Base-by-base conservation (phyloP, 92 coral and sea anemone species). In the Zoanthus sociatus region DNA sequence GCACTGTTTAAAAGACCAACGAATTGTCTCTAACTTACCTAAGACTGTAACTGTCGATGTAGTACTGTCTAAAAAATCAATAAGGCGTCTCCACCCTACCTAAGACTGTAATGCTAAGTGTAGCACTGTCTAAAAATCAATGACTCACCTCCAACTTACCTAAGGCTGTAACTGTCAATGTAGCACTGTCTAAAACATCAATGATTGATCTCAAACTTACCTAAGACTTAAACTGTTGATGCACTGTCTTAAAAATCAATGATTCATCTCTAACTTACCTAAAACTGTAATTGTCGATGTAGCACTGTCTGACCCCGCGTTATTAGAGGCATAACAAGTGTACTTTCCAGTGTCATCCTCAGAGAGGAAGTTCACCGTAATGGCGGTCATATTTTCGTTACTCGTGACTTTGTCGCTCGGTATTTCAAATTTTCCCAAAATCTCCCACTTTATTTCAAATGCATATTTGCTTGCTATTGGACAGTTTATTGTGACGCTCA, bases 401-500 rank as follows among this genome's bases (percentile, higher is more conserved):
- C 75, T 30, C 26, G 68, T 15, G n/a, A 79, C 55, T 37, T 78
- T 82, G 0, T 66, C 69, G 1, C 5, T 71, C 14, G 46, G 8
- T 54, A 76, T 83, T 37, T 82, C 66, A 8, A 82, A 18, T 44
- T 50, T 60, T 50, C 92, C 90, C 17, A 58, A 64, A 17, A 87
- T 86, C 60, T 76, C 71, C 98, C 98, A 94, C 9, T 87, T 77
- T 5, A 93, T 12, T 14, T 73, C 88, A 0, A 92, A 92, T 9
- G 89, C 56, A 54, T 95, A 95, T 14, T 91, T 82, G 61, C 88
- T 91, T n/a, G 83, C 7, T 26, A 90, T 72, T 10, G 93, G 92
- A 83, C 98, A 94, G 14, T 61, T 75, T 54, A 94, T 92, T 76
- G 73, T 93, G 16, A 94, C 92, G 11, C 77, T 75, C 83, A 92